A percentile compares a stretch with the other conserved stretches of the same genome.
These are phyloP conservation scores for Gibbula magus DNA, from an alignment of 2,888 invertebrate species.

Conservation along the genomic window DNA sequence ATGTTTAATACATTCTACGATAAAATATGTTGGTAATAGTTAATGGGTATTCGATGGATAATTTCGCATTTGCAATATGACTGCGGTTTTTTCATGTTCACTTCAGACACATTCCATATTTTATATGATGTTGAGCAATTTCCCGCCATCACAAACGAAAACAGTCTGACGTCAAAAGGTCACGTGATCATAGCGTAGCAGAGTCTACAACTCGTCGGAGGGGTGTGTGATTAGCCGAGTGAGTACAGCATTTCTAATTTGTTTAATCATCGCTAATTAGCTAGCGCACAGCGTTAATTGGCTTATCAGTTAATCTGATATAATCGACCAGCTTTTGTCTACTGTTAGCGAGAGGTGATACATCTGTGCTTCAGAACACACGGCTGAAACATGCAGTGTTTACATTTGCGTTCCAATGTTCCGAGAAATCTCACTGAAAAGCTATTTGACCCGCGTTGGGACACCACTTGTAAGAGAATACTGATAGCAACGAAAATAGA, in stretches of 20 bases:
- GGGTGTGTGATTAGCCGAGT: conserved; percentile 7
- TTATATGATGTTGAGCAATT: conserved; percentile 17
- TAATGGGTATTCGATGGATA: background rate
- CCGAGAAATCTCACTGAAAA: background rate
- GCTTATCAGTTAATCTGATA: background rate
- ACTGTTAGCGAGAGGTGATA: too few species aligned
- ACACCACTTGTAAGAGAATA: too few species aligned
- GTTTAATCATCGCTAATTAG: background rate
- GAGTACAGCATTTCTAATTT: conserved; percentile 6
- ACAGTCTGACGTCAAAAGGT: conserved; percentile 25
- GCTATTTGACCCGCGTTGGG: background rate
- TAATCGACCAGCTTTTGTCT: too few species aligned
- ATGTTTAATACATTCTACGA: too few species aligned
- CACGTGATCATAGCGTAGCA: conserved; percentile 10
- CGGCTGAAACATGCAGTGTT: background rate
- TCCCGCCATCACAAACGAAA: conserved; percentile 26
- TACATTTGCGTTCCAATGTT: conserved; percentile 1
- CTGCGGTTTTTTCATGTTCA: background rate
- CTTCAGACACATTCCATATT: background rate
- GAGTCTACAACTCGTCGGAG: background rate
- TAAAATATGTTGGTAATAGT: background rate
- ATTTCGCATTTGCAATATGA: background rate
- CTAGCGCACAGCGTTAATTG: conserved; percentile 1
- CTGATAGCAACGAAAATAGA: too few species aligned
- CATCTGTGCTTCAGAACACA: too few species aligned